Base-by-base conservation (phyloP, 37 sponge, comb jelly and placozoan species). In the Halisarca cf. caerulea region DNA sequence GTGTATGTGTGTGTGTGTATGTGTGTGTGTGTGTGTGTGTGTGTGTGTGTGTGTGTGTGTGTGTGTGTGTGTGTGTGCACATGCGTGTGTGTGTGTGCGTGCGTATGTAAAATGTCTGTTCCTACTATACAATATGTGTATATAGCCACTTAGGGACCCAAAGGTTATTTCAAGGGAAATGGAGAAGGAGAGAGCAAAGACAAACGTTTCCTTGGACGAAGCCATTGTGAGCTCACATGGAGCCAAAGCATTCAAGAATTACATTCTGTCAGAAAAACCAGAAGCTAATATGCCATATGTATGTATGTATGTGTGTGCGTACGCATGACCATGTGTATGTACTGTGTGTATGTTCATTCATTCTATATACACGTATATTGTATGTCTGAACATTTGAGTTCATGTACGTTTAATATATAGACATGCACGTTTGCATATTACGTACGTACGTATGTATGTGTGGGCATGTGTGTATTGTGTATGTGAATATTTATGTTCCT, bases 241-340 rank as follows among this genome's bases (percentile, higher is more conserved):
- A 5, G 87, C 96, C 28, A 88, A 72, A 70, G 84, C 82, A 0
- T 96, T 96, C 88, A 88, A 86, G 59, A 81, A 92, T 44, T 96
- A 81, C 80, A 60, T 91, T 59, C 32, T 86, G 8, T 59, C 72
- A 27, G 82, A 86, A 24, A 92, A 83, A 35, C 85, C 58, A 40
- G 84, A 80, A 27, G 68, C 70, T 1, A 60, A n/a, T 7, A 58
- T 89, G 47, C 93, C 93, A 23, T 36, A 78, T 45, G 89, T 89
- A 88, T 15, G 80, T 54, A 38, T 11, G 30, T 62, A 15, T 62
- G 30, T 28, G 64, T 62, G 30, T n/a, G 51, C 11, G 51, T 47
- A 11, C 51, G 9, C n/a, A n/a, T n/a, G 11, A 47, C 11, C 51
- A 14, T 11, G 30, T 6, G 64, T 62, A 62, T 62, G 25, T 62